Evolutionary conservation across 2,113 vertebrate species (phyloP).

Genomic region (Phyllostomus hastatus): DNA sequence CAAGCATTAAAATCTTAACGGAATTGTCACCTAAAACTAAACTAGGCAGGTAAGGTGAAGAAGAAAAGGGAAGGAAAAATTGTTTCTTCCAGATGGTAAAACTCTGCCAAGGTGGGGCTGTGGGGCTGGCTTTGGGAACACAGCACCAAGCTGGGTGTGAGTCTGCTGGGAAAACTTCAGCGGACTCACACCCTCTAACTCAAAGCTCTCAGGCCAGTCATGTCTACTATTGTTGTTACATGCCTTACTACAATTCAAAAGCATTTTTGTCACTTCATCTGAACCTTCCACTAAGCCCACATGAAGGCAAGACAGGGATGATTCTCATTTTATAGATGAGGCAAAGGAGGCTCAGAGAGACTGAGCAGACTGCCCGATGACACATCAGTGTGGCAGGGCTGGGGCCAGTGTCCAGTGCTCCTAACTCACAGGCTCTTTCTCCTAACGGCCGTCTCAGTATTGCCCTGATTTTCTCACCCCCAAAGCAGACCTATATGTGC

Average conservation of each 20-base stretch:
- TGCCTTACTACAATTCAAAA: not conserved
- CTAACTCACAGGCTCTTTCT: not conserved
- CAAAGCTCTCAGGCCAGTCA: not conserved
- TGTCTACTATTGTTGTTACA: not conserved
- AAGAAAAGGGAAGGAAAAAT: not conserved
- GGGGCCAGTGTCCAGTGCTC: not conserved
- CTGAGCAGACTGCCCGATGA: not conserved
- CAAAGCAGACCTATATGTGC: not conserved
- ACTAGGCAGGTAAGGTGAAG: not conserved
- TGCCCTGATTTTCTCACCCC: not conserved
- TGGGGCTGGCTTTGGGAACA: not conserved
- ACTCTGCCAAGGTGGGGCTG: not conserved
- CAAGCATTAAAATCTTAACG: conserved; percentile 31
- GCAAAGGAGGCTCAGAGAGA: not conserved
- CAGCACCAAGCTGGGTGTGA: not conserved
- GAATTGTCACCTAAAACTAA: not conserved
- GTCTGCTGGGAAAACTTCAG: not conserved
- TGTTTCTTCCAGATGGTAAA: not conserved
- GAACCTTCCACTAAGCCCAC: not conserved
- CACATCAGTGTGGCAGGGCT: not conserved
- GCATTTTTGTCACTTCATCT: conserved; percentile 16
- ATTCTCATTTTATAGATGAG: not conserved
- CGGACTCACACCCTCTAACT: not conserved
- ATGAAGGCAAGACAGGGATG: not conserved
- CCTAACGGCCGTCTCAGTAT: not conserved